Conservation (phyloP, 2,113 vertebrate species). For the Callipepla californica region DNA sequence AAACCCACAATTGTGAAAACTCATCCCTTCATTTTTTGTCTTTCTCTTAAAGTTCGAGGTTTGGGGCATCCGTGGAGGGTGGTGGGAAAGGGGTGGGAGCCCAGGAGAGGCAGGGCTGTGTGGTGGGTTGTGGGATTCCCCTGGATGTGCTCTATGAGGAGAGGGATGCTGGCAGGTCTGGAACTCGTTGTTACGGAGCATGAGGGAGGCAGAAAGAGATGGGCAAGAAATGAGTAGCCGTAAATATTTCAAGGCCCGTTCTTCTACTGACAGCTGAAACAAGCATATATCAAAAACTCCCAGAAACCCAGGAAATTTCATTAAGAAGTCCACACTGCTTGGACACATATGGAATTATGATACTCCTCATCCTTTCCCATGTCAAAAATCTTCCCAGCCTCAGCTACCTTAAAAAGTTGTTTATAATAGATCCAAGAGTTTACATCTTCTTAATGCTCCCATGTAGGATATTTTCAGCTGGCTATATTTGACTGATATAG, state of each 20-base stretch:
- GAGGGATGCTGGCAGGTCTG: not conserved
- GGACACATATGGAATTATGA: conserved; percentile 65
- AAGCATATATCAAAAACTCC: conserved; percentile 30
- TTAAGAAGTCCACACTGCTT: conserved; percentile 62
- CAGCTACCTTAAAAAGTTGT: conserved; percentile 64
- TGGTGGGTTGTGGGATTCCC: not conserved
- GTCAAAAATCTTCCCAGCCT: conserved; percentile 67
- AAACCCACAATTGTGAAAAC: not conserved
- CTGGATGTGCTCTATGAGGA: not conserved
- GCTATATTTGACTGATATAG: conserved; percentile 63
- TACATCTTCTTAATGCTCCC: conserved; percentile 68
- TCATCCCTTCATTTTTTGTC: not conserved
- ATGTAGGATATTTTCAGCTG: conserved; percentile 49
- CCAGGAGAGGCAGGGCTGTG: not conserved
- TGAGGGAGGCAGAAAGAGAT: not conserved
- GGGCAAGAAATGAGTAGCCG: not conserved
- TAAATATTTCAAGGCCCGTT: conserved; percentile 41
- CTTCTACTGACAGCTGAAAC: conserved; percentile 11
- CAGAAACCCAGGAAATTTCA: conserved; percentile 63
- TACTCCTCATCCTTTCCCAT: conserved; percentile 49
- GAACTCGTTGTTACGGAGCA: not conserved
- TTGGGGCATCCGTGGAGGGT: not conserved
- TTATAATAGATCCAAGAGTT: conserved; percentile 60
- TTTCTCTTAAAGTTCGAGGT: not conserved
- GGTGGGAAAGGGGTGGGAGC: not conserved